Evolutionary conservation across 2,888 invertebrate species (phyloP).

Genomic region (Cosmia pyralina): DNA sequence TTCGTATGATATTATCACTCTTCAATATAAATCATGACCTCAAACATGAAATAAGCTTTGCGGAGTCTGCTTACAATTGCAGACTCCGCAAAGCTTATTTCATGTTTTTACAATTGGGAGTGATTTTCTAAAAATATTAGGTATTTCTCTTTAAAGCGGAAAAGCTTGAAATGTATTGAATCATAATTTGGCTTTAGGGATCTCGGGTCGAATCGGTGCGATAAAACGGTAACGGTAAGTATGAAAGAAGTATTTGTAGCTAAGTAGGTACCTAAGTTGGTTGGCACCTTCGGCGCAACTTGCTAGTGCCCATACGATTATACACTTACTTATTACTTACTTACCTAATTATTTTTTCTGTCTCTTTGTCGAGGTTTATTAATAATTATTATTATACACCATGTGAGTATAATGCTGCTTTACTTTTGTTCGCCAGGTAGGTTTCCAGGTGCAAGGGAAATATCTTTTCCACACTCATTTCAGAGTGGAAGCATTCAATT

Average conservation of each 20-base stretch:
- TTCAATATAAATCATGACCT: background rate
- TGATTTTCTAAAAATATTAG: background rate
- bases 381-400: background rate
- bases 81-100: too few species aligned
- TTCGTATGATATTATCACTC: background rate
- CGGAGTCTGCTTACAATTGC: too few species aligned
- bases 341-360: background rate
- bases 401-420: background rate
- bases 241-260: background rate
- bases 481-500: conserved; percentile 32
- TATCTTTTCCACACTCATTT: conserved; percentile 24
- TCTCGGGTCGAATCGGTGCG: background rate
- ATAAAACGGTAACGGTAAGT: background rate
- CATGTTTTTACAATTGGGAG: background rate
- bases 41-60: background rate
- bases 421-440: background rate
- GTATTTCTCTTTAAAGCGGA: too few species aligned
- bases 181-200: background rate
- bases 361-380: background rate
- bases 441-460: background rate
- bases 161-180: background rate
- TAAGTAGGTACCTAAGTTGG: background rate
- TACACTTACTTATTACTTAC: too few species aligned
- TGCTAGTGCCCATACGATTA: background rate
- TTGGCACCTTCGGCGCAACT: background rate